Base-by-base conservation (phyloP, 1,140 invertebrate genomes). In the Cephus cinctus region DNA sequence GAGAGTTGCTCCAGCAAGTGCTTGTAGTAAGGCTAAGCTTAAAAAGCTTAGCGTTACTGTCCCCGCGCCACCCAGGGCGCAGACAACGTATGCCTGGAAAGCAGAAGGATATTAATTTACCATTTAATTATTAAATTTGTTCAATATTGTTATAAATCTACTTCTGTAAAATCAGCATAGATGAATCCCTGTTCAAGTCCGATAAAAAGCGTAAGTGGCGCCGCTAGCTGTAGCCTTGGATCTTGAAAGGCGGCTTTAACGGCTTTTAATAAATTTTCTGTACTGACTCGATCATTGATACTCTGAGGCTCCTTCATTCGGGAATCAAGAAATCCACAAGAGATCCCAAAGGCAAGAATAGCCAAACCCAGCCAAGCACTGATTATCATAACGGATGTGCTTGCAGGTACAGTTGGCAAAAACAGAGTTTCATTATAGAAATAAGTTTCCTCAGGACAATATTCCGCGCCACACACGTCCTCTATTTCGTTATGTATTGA, bases 101-200 rank as follows among this genome's bases (percentile, higher is more conserved):
- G n/a, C n/a, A n/a, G n/a, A n/a, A n/a, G n/a, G n/a, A n/a, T n/a
- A n/a, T n/a, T n/a, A n/a, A n/a, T n/a, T n/a, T n/a, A n/a, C n/a
- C n/a, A n/a, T n/a, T n/a, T 41, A 40, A 20, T 20, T 32, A 30
- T 2, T 39, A 12, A 23, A 43, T 23, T 25, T 18, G 43, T 6
- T 36, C 5, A n/a, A n/a, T n/a, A 27, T 44, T 2, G 14, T 39
- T 47, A 21, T 30, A 25, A 32, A 48, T 52, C 65, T 58, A 85
- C 85, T 77, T 86, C 85, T 49, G 83, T 81, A 65, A 86, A 87
- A 56, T 86, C 85, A 4, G 85, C 80, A 57, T 83, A 85, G 63
- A 88, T 85, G 61, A 88, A 87, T 50, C 84, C 85, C 65, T 87
- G 85, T 64, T 87, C 85, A 27, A 87, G 67, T 19, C 86, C 86